Evolutionary conservation across 2,888 invertebrate species (phyloP).

Genomic region (Lumbricus terrestris): DNA sequence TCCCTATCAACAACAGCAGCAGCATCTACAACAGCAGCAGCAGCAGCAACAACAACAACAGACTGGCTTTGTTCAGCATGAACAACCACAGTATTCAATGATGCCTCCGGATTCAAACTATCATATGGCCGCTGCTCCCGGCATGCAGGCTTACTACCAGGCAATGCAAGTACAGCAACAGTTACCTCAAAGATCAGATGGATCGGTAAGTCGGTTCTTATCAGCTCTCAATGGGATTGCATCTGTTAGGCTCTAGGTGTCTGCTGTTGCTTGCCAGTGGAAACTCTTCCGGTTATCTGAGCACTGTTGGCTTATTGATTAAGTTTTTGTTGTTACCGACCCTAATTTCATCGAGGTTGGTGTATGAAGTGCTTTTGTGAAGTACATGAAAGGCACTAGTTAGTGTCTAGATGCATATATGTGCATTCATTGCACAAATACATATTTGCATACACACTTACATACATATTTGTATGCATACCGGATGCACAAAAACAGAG

Average conservation of each 20-base stretch:
- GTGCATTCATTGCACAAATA: too few relatives aligned
- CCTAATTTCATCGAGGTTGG: too few relatives aligned
- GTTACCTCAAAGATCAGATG: not conserved
- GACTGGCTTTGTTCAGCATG: not conserved
- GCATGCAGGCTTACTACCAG: not conserved
- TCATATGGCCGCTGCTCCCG: not conserved
- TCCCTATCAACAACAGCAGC: not conserved
- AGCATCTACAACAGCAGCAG: not conserved
- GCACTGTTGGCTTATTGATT: too few relatives aligned
- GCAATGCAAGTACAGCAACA: not conserved
- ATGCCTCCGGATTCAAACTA: not conserved
- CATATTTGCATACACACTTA: not conserved
- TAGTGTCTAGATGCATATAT: too few relatives aligned
- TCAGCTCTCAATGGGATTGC: not conserved
- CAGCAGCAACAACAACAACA: not conserved
- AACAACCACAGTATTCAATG: not conserved
- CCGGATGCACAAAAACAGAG: too few relatives aligned
- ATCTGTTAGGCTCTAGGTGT: too few relatives aligned
- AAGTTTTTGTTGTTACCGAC: too few relatives aligned
- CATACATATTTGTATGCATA: not conserved
- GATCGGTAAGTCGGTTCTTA: not conserved
- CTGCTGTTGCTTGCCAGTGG: too few relatives aligned
- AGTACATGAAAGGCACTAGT: too few relatives aligned
- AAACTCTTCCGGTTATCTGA: too few relatives aligned
- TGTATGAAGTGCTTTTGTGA: too few relatives aligned